phyloP scores from a whole-genome alignment of 2,888 invertebrate species.

The Amaurobius ferox region DNA sequence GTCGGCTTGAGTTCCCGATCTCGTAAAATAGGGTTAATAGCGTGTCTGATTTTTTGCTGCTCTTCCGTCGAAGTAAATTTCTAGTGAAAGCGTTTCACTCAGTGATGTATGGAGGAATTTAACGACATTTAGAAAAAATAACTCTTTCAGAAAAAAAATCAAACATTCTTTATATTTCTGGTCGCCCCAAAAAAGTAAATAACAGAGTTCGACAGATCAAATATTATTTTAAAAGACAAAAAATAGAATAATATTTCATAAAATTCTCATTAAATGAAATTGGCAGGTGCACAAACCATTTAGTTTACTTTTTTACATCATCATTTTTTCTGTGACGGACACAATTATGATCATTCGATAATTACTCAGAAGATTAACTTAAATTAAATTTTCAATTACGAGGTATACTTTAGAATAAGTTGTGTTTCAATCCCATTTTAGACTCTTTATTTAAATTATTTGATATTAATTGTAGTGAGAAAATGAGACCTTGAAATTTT shows the following conservation, averaged over 20 bases:
- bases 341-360: too few species aligned
- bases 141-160: not conserved
- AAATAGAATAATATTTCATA: not conserved
- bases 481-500: too few species aligned
- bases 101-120: not conserved
- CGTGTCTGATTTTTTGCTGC: not conserved
- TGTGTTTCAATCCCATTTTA: too few species aligned
- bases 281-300: too few species aligned
- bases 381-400: too few species aligned
- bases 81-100: not conserved
- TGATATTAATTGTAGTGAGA: too few species aligned
- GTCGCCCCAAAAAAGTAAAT: not conserved
- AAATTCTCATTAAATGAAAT: not conserved
- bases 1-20: constrained; percentile 45
- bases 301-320: too few species aligned
- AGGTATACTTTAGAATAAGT: too few species aligned
- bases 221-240: not conserved
- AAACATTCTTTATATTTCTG: constrained; percentile 10
- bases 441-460: too few species aligned
- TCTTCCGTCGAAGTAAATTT: not conserved
- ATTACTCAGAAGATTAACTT: too few species aligned
- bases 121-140: not conserved
- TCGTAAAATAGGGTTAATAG: constrained; percentile 58
- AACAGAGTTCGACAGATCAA: not conserved
- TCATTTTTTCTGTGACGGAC: too few species aligned